Percentiles rank a stretch among this genome's conserved stretches.
These are phyloP conservation scores for Crotalus viridis DNA, from an alignment of 2,113 vertebrate species.

Conservation along the genomic window DNA sequence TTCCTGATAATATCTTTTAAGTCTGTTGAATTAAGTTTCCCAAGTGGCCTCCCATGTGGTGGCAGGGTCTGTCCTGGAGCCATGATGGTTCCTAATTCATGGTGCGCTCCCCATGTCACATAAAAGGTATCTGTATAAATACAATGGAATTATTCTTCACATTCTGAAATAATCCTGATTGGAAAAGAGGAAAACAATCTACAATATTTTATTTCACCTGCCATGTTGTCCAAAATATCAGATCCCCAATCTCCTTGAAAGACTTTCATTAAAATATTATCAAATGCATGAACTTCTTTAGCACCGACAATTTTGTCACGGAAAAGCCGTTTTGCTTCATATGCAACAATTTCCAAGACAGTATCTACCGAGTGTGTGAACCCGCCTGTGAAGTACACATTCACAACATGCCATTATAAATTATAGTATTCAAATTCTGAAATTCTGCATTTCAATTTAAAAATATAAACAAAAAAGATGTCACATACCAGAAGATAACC, in stretches of 20 bases:
- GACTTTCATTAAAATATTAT: slow-evolving; percentile 86
- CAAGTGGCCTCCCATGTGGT: slow-evolving; percentile 87
- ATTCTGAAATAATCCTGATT: neutral
- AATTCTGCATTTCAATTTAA: slow-evolving; percentile 33
- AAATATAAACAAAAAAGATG: slow-evolving; percentile 28
- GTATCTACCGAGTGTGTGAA: slow-evolving; percentile 78
- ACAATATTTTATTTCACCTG: slow-evolving; percentile 72
- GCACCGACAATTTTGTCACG: slow-evolving; percentile 87
- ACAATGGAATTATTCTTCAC: neutral
- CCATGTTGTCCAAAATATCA: slow-evolving; percentile 84
- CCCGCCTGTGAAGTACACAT: slow-evolving; percentile 70
- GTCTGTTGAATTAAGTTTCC: slow-evolving; percentile 80
- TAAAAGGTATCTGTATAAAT: slow-evolving; percentile 83
- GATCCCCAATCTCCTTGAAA: slow-evolving; percentile 89
- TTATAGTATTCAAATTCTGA: slow-evolving; percentile 4
- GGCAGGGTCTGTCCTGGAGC: slow-evolving; percentile 81
- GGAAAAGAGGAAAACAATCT: neutral
- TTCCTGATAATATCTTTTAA: slow-evolving; percentile 89
- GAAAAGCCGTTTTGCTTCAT: slow-evolving; percentile 89
- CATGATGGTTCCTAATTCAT: slow-evolving; percentile 66
- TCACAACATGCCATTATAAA: neutral
- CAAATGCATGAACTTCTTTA: slow-evolving; percentile 86
- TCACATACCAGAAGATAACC: slow-evolving; percentile 55
- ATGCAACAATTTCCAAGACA: slow-evolving; percentile 87
- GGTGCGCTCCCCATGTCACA: slow-evolving; percentile 88